Evolutionary conservation across 2,113 vertebrate genomes (phyloP), one percentile per base, ranked within the genome.

Genomic region (Microtus pennsylvanicus): DNA sequence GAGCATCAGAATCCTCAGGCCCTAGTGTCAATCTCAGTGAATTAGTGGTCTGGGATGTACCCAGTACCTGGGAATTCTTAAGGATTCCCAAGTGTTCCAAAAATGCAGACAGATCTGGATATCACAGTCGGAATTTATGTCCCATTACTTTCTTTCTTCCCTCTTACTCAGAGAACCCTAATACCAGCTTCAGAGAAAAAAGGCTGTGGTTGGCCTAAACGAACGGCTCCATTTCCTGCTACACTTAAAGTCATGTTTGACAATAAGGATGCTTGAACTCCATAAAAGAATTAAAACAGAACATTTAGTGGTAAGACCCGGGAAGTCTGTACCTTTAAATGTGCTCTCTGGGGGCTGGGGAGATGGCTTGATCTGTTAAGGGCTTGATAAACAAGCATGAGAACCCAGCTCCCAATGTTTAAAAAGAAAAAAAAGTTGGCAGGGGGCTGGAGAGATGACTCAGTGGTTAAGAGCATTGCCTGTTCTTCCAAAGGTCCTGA

Each of bases 21-120:
- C 42, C 55, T 4, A 22, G 22, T 11, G 35, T 52, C 30, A 83
- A 22, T 70, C 61, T 90, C 0, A 50, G 17, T 58, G 19, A 93
- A 65, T 93, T 81, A 81, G 69, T 19, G 77, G 7, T 58, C 65
- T 81, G 26, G 33, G 16, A 16, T 77, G 10, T 38, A 22, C 74
- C 30, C 35, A 80, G 30, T 91, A 93, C 33, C 85, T 42, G 30
- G 61, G 77, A 90, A 93, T 94, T 96, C 91, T 86, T 65, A 87
- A 74, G 47, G 55, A 89, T 89, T 95, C 26, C 65, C 87, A 94
- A 95, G 26, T 69, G 17, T 87, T 87, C 81, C 21, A 95, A 63
- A 90, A 96, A 80, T 67, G 30, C 47, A 95, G 63, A 82, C 10
- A 82, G 72, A n/a, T 87, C 85, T 89, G n/a, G 42, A 26, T 83